Percentiles rank a stretch among this genome's conserved stretches.
These are phyloP conservation scores for Novumbra hubbsi DNA, from an alignment of 2,797 vertebrate species.

Conservation along the genomic window DNA sequence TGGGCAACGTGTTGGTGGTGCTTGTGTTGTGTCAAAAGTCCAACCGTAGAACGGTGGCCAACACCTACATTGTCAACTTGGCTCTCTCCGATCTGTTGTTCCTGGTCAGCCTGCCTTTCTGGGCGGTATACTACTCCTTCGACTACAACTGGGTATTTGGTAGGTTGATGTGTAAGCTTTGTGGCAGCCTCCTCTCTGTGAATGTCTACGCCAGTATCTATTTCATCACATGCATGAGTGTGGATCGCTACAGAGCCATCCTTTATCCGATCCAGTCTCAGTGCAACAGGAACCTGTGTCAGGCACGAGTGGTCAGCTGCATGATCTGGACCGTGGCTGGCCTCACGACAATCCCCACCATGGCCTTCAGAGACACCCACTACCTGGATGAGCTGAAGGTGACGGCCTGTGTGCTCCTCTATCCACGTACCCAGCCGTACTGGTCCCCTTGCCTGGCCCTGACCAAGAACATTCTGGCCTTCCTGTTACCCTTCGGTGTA, in stretches of 20 bases:
- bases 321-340: conserved; percentile 56
- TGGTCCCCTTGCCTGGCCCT: conserved; percentile 65
- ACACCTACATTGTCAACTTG: conserved; percentile 68
- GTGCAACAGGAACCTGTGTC: conserved; percentile 40
- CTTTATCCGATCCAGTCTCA: conserved; percentile 49
- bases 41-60: conserved; percentile 36
- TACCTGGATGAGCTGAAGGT: conserved; percentile 33
- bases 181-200: conserved; percentile 59
- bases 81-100: conserved; percentile 70
- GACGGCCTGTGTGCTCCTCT: conserved; percentile 57
- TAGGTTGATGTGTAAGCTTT: conserved; percentile 60
- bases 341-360: conserved; percentile 53
- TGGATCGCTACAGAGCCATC: conserved; percentile 63
- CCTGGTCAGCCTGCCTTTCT: conserved; percentile 68
- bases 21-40: conserved; percentile 53
- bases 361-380: conserved; percentile 54
- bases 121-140: conserved; percentile 64
- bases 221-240: conserved; percentile 66
- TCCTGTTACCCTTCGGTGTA: conserved; percentile 60
- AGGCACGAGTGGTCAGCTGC: conserved; percentile 42
- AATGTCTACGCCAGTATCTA: conserved; percentile 69
- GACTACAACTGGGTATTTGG: conserved; percentile 73
- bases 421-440: conserved; percentile 37
- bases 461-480: conserved; percentile 64
- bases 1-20: conserved; percentile 67